phyloP scores from a whole-genome alignment of 2,888 invertebrate genomes.

The Pristionchus entomophagus region DNA sequence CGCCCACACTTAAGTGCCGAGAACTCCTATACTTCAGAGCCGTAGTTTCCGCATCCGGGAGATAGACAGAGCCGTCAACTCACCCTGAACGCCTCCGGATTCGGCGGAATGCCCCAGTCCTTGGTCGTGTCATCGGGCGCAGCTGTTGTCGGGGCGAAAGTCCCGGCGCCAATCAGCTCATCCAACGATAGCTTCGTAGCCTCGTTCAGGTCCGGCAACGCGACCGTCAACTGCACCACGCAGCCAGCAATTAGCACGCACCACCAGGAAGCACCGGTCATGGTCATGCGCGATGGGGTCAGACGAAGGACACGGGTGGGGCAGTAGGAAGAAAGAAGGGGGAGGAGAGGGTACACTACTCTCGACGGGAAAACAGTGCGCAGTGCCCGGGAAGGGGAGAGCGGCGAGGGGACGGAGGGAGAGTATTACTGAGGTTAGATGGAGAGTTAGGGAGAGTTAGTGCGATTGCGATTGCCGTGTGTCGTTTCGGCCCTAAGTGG shows the following conservation, averaged over 20 bases:
- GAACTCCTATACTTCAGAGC: no score
- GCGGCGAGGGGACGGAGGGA: background rate
- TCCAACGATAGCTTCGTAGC: conserved; percentile 11
- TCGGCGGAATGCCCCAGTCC: conserved; percentile 4
- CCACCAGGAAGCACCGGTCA: no score
- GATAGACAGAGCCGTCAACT: no score
- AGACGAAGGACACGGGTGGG: no score
- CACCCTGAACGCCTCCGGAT: conserved; percentile 37
- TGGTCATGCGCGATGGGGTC: no score
- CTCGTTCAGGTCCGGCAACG: background rate
- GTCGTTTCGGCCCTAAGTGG: no score
- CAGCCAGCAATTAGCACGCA: background rate
- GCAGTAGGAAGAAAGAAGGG: background rate
- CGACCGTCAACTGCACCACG: background rate
- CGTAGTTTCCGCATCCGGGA: no score
- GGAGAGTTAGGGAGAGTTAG: no score
- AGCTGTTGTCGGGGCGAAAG: background rate
- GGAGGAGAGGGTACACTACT: background rate
- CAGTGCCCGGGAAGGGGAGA: background rate
- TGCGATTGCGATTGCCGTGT: no score
- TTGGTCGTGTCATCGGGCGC: background rate
- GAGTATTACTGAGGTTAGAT: background rate
- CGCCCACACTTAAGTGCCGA: no score
- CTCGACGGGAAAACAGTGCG: background rate
- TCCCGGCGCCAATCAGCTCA: conserved; percentile 19